Evolutionary conservation across 2,888 invertebrate species (phyloP), one percentile per base, ranked within the genome.

Genomic region (Cataglyphis altisquamis): DNA sequence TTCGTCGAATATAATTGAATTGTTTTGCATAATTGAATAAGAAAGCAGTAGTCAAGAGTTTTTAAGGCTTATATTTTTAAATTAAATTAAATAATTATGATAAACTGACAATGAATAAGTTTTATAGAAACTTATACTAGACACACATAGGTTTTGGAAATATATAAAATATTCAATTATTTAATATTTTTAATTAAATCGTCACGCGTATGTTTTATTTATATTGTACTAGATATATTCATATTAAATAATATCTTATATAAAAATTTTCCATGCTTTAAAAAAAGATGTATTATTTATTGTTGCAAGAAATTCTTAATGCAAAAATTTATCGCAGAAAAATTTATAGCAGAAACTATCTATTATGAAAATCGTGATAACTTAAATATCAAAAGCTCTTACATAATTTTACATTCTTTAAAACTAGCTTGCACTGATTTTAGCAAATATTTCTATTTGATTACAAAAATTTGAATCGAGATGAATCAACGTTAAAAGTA

Each of bases 401-500:
- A 0, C n/a, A 15, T 32, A 63, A 45, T 45, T 3, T n/a, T 12
- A 12, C 8, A 10, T 64, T 18, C 64, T 66, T 15, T 8, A 45
- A 21, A 45, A 74, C 9, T 67, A 39, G 9, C 12, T 8, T 8
- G 21, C n/a, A 55, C 29, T 41, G 5, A 8, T 45, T 12, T 18
- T 45, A 21, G 10, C 10, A 15, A 57, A 18, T 55, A 0, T 10
- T 68, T 21, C 5, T 25, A 21, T 57, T 32, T 12, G 60, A 72
- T 39, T 45, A n/a, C 8, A 6, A 10, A 57, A n/a, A n/a, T 32
- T 32, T 32, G 36, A 72, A 60, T 60, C 45, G 12, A 78, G 36
- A 68, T 80, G 36, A n/a, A 48, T 60, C 60, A 48, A 80, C 36
- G 32, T 62, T 62, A 36, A 70, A 41, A 45, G 72, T 72, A 72